These are phyloP conservation scores for Drosophila algonquin DNA, from an alignment of 2,888 invertebrate genomes.

Conservation along the genomic window DNA sequence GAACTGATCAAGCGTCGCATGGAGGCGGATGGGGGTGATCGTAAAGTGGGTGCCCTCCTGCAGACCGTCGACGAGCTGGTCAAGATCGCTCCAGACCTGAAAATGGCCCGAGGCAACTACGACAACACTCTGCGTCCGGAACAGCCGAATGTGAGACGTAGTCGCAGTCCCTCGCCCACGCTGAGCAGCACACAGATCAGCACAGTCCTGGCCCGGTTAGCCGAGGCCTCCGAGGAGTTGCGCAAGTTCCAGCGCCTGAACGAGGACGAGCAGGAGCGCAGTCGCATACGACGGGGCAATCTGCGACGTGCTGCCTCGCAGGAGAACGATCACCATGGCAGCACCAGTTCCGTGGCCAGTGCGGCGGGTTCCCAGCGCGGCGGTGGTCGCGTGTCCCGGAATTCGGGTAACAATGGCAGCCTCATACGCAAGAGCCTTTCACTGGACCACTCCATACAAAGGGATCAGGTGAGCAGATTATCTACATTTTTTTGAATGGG, in stretches of 20 bases:
- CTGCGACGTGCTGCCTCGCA: slow-evolving; percentile 86
- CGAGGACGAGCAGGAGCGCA: slow-evolving; percentile 85
- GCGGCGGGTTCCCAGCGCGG: slow-evolving; percentile 81
- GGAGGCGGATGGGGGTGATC: slow-evolving; percentile 89
- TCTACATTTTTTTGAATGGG: slow-evolving; percentile 45
- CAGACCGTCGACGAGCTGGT: slow-evolving; percentile 92
- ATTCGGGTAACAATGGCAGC: slow-evolving; percentile 84
- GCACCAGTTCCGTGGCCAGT: slow-evolving; percentile 81
- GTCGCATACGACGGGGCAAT: slow-evolving; percentile 83
- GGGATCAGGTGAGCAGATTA: slow-evolving; percentile 81
- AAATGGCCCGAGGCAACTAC: slow-evolving; percentile 80
- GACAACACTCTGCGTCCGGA: slow-evolving; percentile 80
- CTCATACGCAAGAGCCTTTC: slow-evolving; percentile 89
- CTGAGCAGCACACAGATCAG: slow-evolving; percentile 79
- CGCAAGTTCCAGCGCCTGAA: slow-evolving; percentile 85
- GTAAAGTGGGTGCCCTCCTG: slow-evolving; percentile 89
- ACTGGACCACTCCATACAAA: slow-evolving; percentile 87
- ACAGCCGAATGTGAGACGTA: slow-evolving; percentile 63
- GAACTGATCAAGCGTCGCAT: slow-evolving; percentile 88
- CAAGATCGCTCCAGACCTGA: slow-evolving; percentile 90
- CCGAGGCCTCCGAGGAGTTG: slow-evolving; percentile 89
- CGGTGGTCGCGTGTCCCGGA: slow-evolving; percentile 77
- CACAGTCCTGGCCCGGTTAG: slow-evolving; percentile 86
- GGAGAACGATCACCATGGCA: slow-evolving; percentile 87
- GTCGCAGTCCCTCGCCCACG: slow-evolving; percentile 82